Conservation (phyloP, 92 coral and sea anemone species). For the Montipora capitata region DNA sequence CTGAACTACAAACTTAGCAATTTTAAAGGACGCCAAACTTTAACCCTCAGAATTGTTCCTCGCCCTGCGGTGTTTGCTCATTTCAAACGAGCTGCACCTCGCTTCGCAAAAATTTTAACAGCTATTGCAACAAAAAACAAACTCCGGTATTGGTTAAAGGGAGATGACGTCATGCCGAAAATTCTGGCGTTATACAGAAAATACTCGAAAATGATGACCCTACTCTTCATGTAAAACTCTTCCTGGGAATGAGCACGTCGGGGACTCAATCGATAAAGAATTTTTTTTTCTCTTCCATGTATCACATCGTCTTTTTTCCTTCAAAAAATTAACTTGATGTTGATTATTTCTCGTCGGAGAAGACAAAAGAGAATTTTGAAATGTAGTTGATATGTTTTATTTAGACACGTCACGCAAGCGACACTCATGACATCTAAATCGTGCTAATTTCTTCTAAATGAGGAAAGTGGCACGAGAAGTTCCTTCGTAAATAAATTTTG, state of each 20-base stretch:
- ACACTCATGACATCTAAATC: too few species aligned
- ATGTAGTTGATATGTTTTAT: too few species aligned
- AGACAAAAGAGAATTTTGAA: background rate
- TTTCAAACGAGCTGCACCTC: background rate
- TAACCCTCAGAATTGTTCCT: background rate
- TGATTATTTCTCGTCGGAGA: background rate
- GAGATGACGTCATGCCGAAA: conserved; percentile 43
- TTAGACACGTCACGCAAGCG: too few species aligned
- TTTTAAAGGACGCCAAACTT: background rate
- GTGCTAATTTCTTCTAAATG: too few species aligned
- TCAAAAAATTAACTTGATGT: too few species aligned
- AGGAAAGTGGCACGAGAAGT: too few species aligned
- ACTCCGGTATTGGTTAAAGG: background rate
- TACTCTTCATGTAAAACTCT: background rate
- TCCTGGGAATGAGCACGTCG: background rate
- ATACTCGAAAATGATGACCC: background rate
- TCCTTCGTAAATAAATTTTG: too few species aligned
- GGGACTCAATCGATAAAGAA: background rate
- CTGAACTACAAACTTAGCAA: conserved; percentile 34
- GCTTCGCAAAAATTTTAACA: background rate
- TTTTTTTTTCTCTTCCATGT: background rate
- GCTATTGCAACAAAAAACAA: background rate
- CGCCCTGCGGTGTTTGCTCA: background rate
- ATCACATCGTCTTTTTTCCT: background rate
- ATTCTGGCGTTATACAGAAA: conserved; percentile 45